Percentiles rank a stretch among this genome's conserved stretches.
These are phyloP conservation scores for Platycnemis pennipes DNA, from an alignment of 2,888 invertebrate species.

Conservation along the genomic window DNA sequence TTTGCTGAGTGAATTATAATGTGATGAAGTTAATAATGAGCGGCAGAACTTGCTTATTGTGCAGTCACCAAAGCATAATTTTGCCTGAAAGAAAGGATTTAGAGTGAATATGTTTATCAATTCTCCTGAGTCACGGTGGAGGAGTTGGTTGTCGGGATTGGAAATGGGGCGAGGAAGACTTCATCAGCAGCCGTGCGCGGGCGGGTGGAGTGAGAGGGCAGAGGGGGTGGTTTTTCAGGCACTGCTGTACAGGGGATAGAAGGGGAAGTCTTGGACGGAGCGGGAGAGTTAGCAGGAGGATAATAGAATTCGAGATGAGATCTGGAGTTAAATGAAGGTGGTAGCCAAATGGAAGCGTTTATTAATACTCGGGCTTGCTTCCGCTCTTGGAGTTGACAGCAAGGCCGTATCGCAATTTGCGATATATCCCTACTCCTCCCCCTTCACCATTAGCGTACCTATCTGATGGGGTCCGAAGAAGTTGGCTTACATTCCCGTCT, in stretches of 20 bases:
- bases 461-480: constrained; percentile 10
- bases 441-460: neutral
- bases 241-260: neutral
- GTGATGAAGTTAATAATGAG: too few relatives aligned
- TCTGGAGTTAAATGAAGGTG: constrained; percentile 42
- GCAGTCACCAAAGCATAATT: too few relatives aligned
- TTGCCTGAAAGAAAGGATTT: too few relatives aligned
- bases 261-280: neutral
- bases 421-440: constrained; percentile 7
- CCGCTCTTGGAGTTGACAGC: constrained; percentile 34
- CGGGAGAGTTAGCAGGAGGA: neutral
- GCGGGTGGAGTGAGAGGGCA: neutral
- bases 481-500: neutral
- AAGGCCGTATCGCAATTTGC: constrained; percentile 34
- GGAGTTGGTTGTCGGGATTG: neutral
- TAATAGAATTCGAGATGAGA: constrained; percentile 46
- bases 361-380: constrained; percentile 37
- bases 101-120: too few relatives aligned
- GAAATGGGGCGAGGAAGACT: neutral
- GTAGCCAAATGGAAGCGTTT: constrained; percentile 35
- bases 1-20: too few relatives aligned
- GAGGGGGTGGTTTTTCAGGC: neutral
- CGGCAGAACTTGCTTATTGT: too few relatives aligned
- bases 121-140: too few relatives aligned
- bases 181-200: neutral